Base-by-base conservation (phyloP, 2,888 invertebrate genomes). In the Polyommatus iphigenia region DNA sequence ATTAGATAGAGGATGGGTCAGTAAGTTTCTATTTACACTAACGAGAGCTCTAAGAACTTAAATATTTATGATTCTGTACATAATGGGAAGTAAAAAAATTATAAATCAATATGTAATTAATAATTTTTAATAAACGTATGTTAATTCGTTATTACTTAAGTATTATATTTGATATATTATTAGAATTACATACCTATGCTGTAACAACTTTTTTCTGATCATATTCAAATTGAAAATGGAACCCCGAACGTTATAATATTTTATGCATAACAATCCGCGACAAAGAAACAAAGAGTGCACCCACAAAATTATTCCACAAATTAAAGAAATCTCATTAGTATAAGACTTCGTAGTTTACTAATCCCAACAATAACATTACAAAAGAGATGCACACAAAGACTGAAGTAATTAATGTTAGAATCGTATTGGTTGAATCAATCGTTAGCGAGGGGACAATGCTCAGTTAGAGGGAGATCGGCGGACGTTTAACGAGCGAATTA, bases 401-500 rank as follows among this genome's bases (percentile, higher is more conserved):
- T 83, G 79, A 76, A 88, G 91, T 93, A 92, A 93, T 93, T 92
- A 93, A 91, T 89, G 90, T 88, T 86, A 80, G 85, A 89, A 87
- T 87, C 87, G 90, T 88, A 88, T 88, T 89, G 90, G 90, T 88
- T 90, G 90, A 90, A 90, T 89, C 87, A 84, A 87, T 89, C 88
- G 91, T 89, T 88, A 89, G 86, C 83, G 86, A 83, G 84, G 87
- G 86, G 83, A 84, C 93, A 93, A 93, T 92, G 89, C 91, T 86
- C 92, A 92, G 92, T 93, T 93, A 93, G 90, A 87, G 85, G 87
- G 89, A 54, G 88, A 91, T 91, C 90, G 88, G 88, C 88, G 82
- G 90, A 87, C 91, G 91, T 92, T 93, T 93, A 93, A 93, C 93
- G 91, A 93, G 90, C 90, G 90, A 92, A 93, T 93, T 92, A 94